A percentile compares a stretch with the other conserved stretches of the same genome.
phyloP scores from a whole-genome alignment of 2,113 vertebrate genomes.

The Megaleporinus macrocephalus region DNA sequence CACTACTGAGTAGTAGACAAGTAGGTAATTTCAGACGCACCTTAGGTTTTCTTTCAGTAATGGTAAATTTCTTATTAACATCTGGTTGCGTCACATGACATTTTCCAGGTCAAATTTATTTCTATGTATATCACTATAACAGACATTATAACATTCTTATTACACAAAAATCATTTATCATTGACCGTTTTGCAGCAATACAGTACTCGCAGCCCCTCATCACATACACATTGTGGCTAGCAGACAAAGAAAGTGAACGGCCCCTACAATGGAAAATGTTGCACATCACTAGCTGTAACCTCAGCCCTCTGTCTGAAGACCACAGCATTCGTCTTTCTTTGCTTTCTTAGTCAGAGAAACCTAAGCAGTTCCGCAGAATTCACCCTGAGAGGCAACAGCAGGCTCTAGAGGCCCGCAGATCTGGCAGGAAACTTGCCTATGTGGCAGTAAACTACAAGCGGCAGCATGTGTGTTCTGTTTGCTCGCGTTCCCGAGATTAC shows the following conservation, averaged over 20 bases:
- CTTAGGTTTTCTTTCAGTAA: too few species aligned
- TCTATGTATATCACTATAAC: too few species aligned
- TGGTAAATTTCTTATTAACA: too few species aligned
- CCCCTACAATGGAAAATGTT: slow-evolving; percentile 7
- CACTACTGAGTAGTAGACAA: too few species aligned
- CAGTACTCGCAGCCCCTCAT: background rate
- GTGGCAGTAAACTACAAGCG: slow-evolving; percentile 51
- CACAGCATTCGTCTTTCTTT: background rate
- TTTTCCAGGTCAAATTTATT: too few species aligned
- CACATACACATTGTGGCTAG: background rate
- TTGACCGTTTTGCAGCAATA: too few species aligned
- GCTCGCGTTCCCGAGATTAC: slow-evolving; percentile 29
- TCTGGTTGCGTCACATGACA: too few species aligned
- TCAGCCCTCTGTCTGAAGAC: slow-evolving; percentile 2
- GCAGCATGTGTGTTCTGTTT: slow-evolving; percentile 42
- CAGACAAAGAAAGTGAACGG: background rate
- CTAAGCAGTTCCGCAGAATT: background rate
- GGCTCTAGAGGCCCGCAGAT: slow-evolving; percentile 26
- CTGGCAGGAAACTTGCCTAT: slow-evolving; percentile 55
- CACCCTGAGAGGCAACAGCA: slow-evolving; percentile 13
- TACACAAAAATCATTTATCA: too few species aligned
- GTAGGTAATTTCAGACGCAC: too few species aligned
- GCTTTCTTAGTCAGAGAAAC: background rate
- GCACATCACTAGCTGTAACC: background rate
- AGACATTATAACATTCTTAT: too few species aligned